These are phyloP conservation scores for Lasiommata megera DNA, from an alignment of 2,888 invertebrate genomes.

Conservation along the genomic window DNA sequence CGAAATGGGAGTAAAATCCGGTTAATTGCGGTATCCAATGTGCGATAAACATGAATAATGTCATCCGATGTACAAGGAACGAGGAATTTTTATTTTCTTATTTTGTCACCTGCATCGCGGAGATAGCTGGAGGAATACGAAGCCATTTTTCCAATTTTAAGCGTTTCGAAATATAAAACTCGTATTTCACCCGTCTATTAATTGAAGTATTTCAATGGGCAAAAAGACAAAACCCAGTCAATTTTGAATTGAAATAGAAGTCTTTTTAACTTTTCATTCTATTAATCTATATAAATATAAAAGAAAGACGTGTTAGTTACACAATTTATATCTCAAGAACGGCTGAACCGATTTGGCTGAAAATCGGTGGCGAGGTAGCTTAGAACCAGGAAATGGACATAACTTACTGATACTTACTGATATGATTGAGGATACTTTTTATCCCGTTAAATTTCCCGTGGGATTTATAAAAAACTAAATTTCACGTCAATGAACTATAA, in stretches of 20 bases:
- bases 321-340: too few relatives aligned
- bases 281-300: too few relatives aligned
- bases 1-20: conserved; percentile 51
- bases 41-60: conserved; percentile 78
- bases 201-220: not conserved
- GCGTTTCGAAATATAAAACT: conserved; percentile 17
- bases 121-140: conserved; percentile 50
- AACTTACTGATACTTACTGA: too few relatives aligned
- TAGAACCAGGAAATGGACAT: too few relatives aligned
- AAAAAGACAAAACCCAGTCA: not conserved
- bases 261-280: not conserved
- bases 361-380: too few relatives aligned
- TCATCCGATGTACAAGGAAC: conserved; percentile 64
- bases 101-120: conserved; percentile 65
- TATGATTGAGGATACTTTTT: too few relatives aligned
- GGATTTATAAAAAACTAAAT: too few relatives aligned
- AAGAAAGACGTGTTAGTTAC: too few relatives aligned
- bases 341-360: too few relatives aligned
- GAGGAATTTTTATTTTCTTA: conserved; percentile 68
- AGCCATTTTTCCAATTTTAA: conserved; percentile 27
- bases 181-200: conserved; percentile 17
- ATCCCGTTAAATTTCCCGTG: too few relatives aligned
- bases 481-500: too few relatives aligned
- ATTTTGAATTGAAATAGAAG: not conserved
- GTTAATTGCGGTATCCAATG: conserved; percentile 70